phyloP scores from a whole-genome alignment of 2,113 vertebrate genomes.

The Chascanopsetta lugubris region DNA sequence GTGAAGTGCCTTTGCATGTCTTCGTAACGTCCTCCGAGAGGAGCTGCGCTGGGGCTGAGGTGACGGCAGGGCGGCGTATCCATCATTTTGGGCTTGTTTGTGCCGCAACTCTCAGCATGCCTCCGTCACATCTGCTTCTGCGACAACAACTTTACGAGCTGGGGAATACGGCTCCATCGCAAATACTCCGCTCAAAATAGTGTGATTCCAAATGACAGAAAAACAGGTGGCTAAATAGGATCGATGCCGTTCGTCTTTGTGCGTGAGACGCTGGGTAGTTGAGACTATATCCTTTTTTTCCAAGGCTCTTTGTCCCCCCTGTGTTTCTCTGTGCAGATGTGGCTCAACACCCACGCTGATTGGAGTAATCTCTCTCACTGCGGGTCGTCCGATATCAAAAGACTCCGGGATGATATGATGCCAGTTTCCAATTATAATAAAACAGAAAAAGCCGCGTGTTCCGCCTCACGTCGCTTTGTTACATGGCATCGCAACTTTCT shows the following conservation, averaged over 20 bases:
- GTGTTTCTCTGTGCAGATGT: conserved; percentile 33
- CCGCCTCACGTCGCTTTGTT: conserved; percentile 24
- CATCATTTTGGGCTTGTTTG: conserved; percentile 20
- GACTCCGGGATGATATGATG: conserved; percentile 15
- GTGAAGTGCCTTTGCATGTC: conserved; percentile 59
- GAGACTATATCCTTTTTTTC: background rate
- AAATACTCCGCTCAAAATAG: background rate
- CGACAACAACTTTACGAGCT: background rate
- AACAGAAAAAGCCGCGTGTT: background rate
- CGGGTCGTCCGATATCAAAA: conserved; percentile 31
- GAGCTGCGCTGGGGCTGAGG: conserved; percentile 25
- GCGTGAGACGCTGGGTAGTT: background rate
- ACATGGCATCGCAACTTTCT: conserved; percentile 10
- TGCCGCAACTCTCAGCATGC: background rate
- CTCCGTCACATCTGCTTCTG: conserved; percentile 8
- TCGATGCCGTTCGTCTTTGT: conserved; percentile 8
- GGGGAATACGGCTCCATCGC: background rate
- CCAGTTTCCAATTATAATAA: conserved; percentile 30
- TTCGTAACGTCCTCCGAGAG: conserved; percentile 22
- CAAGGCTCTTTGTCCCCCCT: background rate
- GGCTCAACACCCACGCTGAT: conserved; percentile 37
- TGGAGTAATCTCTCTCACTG: conserved; percentile 26
- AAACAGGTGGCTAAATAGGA: conserved; percentile 4
- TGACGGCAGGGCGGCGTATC: conserved; percentile 1
- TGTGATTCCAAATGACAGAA: background rate